These are phyloP conservation scores for Gasterosteus aculeatus DNA, from an alignment of 2,113 vertebrate genomes.

Conservation along the genomic window DNA sequence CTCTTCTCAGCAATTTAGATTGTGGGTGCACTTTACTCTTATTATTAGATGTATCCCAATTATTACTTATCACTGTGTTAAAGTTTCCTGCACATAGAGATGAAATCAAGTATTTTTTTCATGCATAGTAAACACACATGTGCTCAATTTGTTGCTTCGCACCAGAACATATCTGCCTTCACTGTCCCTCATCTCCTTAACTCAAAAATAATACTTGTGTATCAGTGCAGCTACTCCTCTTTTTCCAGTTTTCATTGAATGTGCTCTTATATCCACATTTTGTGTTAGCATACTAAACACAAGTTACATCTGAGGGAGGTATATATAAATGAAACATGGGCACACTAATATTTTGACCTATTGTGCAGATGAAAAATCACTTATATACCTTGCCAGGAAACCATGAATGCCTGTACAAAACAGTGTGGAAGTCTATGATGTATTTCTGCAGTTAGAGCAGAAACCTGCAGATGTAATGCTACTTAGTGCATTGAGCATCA, in stretches of 20 bases:
- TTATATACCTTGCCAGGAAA: background rate
- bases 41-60: no score
- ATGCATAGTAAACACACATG: background rate
- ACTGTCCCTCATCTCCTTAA: background rate
- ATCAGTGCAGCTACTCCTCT: no score
- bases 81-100: background rate
- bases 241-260: no score
- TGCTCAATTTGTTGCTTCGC: background rate
- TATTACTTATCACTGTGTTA: no score
- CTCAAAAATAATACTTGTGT: background rate
- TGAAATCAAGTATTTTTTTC: background rate
- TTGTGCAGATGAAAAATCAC: background rate
- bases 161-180: background rate
- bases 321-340: background rate
- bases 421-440: background rate
- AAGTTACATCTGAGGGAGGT: background rate
- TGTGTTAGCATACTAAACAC: background rate
- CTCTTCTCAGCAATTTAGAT: no score
- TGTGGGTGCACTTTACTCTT: no score
- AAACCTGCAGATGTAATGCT: background rate
- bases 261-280: no score
- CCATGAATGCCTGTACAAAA: background rate
- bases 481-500: background rate
- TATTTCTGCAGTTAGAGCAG: background rate
- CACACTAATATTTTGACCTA: background rate